A percentile compares a stretch with the other conserved stretches of the same genome.
phyloP scores from a whole-genome alignment of 2,113 vertebrate genomes.

The Coryphaenoides rupestris region DNA sequence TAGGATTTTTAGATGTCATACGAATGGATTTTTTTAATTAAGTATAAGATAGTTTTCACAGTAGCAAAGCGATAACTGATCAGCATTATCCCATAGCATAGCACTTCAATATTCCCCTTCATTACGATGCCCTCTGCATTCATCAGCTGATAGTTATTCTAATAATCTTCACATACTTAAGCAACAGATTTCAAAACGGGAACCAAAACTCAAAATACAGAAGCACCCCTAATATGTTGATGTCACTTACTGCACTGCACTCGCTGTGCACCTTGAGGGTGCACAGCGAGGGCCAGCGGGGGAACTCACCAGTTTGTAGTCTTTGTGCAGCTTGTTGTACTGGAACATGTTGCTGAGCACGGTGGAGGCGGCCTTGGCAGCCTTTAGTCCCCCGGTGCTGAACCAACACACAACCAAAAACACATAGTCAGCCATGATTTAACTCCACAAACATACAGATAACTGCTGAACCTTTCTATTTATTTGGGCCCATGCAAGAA shows the following conservation, averaged over 20 bases:
- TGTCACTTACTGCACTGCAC: no score
- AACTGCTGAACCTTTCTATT: neutral
- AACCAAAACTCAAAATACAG: neutral
- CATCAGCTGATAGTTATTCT: no score
- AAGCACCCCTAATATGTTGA: no score
- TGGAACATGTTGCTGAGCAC: constrained; percentile 96
- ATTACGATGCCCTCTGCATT: no score
- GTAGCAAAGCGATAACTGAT: no score
- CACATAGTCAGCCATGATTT: constrained; percentile 27
- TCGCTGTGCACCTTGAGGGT: neutral
- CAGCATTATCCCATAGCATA: no score
- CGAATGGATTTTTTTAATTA: no score
- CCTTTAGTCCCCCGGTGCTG: constrained; percentile 84
- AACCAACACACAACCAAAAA: constrained; percentile 21
- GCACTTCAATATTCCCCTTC: no score
- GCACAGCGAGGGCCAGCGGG: neutral
- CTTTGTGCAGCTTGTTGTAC: constrained; percentile 91
- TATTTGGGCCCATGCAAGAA: no score
- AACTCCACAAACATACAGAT: constrained; percentile 4
- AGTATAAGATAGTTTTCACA: no score
- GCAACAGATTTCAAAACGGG: neutral
- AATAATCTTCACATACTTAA: no score
- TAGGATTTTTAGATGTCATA: no score
- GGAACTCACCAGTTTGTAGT: constrained; percentile 85
- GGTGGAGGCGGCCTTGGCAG: constrained; percentile 85